Percentiles rank a stretch among this genome's conserved stretches.
Conservation (phyloP, 2,797 vertebrate species). For the Catharus ustulatus region DNA sequence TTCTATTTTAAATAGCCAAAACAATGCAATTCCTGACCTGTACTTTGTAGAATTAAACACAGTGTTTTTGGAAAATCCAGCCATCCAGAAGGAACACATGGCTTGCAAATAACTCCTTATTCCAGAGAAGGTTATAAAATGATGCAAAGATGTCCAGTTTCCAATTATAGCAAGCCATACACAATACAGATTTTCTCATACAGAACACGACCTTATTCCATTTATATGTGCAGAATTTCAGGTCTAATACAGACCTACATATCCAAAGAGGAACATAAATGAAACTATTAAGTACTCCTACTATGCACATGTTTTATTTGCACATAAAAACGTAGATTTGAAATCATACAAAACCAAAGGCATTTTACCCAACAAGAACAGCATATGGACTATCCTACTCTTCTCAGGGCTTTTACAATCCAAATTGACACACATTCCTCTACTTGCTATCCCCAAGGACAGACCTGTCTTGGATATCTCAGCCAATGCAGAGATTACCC, state of each 20-base stretch:
- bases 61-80: background rate
- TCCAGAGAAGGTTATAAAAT: background rate
- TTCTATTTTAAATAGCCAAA: conserved; percentile 10
- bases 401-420: background rate
- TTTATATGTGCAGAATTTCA: background rate
- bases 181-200: background rate
- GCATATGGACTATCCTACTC: background rate
- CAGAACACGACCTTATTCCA: background rate
- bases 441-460: background rate
- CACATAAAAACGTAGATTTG: background rate
- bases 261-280: background rate
- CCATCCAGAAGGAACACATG: background rate
- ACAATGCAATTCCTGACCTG: background rate
- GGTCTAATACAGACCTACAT: background rate
- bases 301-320: background rate
- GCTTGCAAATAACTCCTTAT: background rate
- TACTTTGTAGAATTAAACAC: background rate
- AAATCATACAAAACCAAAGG: background rate
- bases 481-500: background rate
- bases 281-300: background rate
- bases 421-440: background rate
- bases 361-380: background rate
- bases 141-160: background rate
- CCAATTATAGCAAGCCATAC: background rate
- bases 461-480: background rate